A percentile compares a stretch with the other conserved stretches of the same genome.
phyloP scores from a whole-genome alignment of 2,888 invertebrate species.

The Diploptera punctata region DNA sequence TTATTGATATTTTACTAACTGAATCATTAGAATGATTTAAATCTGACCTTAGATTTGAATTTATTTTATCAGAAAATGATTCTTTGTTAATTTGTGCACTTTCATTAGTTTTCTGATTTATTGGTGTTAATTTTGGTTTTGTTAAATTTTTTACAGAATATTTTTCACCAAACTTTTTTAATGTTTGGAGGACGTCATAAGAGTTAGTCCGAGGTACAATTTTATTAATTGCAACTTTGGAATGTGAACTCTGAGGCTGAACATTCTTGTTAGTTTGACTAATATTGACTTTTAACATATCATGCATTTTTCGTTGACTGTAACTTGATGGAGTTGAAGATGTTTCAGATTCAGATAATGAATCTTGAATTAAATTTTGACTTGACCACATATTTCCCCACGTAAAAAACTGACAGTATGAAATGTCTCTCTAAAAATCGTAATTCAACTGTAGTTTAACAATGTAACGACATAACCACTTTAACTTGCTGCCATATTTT shows the following conservation, averaged over 20 bases:
- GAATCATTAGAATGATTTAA: too few relatives aligned
- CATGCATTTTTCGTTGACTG: not conserved
- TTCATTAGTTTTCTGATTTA: too few relatives aligned
- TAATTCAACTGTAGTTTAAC: not conserved
- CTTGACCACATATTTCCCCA: not conserved
- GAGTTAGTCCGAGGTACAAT: too few relatives aligned
- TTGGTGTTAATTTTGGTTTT: not conserved
- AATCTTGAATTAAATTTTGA: not conserved
- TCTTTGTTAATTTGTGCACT: not conserved
- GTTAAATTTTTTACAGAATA: not conserved
- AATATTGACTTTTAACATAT: slow-evolving; percentile 7
- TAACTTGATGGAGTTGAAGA: not conserved
- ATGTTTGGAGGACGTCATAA: too few relatives aligned
- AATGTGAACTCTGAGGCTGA: not conserved
- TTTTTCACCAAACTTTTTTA: slow-evolving; percentile 8
- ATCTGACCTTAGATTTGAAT: too few relatives aligned
- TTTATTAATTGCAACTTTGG: not conserved
- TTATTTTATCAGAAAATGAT: not conserved
- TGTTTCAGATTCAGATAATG: not conserved
- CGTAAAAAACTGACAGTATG: not conserved
- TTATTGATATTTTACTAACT: too few relatives aligned
- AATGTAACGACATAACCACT: not conserved
- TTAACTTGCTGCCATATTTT: not conserved
- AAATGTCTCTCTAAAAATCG: too few relatives aligned
- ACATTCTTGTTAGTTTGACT: not conserved